Evolutionary conservation across 2,888 invertebrate species (phyloP).

Genomic region (Spodoptera exigua): DNA sequence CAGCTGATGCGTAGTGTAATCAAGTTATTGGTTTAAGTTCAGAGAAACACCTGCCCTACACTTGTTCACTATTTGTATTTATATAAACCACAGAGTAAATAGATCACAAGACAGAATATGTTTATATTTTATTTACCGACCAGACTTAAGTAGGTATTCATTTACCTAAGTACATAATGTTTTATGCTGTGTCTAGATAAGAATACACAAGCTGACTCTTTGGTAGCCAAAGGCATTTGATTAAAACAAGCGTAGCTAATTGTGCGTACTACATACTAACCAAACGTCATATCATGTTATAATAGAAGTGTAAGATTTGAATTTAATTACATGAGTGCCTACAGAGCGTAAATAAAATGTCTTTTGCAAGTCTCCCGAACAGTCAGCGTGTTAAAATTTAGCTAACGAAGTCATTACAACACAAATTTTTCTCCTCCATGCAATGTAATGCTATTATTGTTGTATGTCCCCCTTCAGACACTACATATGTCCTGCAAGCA

Average conservation of each 20-base stretch:
- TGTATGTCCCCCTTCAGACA: conserved; percentile 55
- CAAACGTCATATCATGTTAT: too few relatives aligned
- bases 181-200: conserved; percentile 64
- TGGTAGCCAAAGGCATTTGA: neutral
- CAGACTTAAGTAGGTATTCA: conserved; percentile 7
- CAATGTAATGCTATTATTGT: conserved; percentile 62
- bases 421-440: conserved; percentile 57
- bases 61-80: conserved; percentile 23
- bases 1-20: conserved; percentile 26
- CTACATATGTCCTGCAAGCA: conserved; percentile 66
- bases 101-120: conserved; percentile 10
- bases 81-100: conserved; percentile 17
- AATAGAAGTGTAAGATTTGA: too few relatives aligned
- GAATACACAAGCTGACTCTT: conserved; percentile 37
- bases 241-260: too few relatives aligned
- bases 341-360: neutral
- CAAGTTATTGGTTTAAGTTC: neutral
- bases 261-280: too few relatives aligned
- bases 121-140: conserved; percentile 6
- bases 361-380: conserved; percentile 16
- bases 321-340: too few relatives aligned
- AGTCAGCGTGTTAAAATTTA: conserved; percentile 39
- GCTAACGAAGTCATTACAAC: conserved; percentile 46
- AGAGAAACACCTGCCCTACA: conserved; percentile 32
- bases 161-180: conserved; percentile 4